These are phyloP conservation scores for Drosophila paulistorum DNA, from an alignment of 1,140 invertebrate genomes.

Conservation along the genomic window DNA sequence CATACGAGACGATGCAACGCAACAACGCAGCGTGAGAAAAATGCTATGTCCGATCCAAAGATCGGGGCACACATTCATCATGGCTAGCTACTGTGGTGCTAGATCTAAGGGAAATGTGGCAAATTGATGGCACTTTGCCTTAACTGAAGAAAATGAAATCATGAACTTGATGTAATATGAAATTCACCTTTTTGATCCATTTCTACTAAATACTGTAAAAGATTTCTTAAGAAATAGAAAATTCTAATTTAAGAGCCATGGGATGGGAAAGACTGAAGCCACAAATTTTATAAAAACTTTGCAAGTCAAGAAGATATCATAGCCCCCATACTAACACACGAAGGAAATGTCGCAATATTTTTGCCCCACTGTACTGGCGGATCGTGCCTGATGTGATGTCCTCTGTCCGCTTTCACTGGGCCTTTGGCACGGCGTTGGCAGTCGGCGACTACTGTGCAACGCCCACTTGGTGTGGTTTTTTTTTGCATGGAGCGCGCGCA, in stretches of 20 bases:
- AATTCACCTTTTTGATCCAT: too few species aligned
- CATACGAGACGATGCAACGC: constrained; percentile 57
- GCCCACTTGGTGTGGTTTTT: constrained; percentile 46
- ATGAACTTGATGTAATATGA: too few species aligned
- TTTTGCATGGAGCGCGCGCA: constrained; percentile 29
- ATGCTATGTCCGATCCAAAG: constrained; percentile 31
- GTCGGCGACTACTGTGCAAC: constrained; percentile 75
- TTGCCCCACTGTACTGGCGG: constrained; percentile 50
- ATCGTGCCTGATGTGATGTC: constrained; percentile 40
- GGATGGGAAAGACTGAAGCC: too few species aligned
- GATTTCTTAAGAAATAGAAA: too few species aligned
- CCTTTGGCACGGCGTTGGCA: constrained; percentile 61
- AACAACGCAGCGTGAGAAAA: constrained; percentile 73
- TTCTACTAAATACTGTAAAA: too few species aligned
- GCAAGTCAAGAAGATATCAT: too few species aligned
- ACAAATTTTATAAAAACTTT: too few species aligned
- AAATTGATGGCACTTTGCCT: too few species aligned
- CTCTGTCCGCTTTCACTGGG: constrained; percentile 62
- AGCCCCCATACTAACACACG: too few species aligned
- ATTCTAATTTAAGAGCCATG: too few species aligned
- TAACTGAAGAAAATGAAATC: too few species aligned
- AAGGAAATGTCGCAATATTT: not conserved
- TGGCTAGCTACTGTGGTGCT: not conserved
- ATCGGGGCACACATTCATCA: not conserved
- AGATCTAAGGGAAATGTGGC: too few species aligned